Evolutionary conservation across 2,797 vertebrate genomes (phyloP).

Genomic region (Anabas testudineus): DNA sequence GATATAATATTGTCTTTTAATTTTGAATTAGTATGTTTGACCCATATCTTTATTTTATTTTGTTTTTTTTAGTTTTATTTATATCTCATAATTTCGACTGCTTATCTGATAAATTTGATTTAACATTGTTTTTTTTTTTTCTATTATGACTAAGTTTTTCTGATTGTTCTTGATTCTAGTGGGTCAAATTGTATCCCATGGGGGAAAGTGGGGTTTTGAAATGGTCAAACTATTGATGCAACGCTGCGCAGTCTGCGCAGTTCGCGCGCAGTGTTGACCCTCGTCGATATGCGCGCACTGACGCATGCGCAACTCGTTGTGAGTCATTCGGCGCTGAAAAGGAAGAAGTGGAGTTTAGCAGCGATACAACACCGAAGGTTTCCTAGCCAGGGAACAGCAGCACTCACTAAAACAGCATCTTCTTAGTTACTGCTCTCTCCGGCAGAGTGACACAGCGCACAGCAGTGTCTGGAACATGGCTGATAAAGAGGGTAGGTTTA

Average conservation of each 20-base stretch:
- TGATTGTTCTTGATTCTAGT: no score
- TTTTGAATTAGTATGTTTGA: no score
- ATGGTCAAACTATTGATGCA: background rate
- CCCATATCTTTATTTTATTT: no score
- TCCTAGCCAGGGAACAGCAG: background rate
- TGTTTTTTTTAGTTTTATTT: no score
- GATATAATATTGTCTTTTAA: no score
- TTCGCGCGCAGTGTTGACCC: constrained; percentile 5
- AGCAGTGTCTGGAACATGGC: constrained; percentile 66
- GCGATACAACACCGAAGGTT: background rate
- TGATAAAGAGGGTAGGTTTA: constrained; percentile 75
- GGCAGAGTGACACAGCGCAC: constrained; percentile 36
- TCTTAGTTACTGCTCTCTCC: constrained; percentile 6
- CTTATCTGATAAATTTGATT: no score
- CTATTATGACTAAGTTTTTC: no score
- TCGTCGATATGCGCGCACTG: no score
- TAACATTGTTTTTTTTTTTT: no score
- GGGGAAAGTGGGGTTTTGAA: background rate
- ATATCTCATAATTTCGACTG: no score
- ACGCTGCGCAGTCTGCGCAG: constrained; percentile 26
- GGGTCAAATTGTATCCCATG: no score
- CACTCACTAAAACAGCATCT: background rate
- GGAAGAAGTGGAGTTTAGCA: constrained; percentile 51
- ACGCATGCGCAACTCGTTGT: constrained; percentile 45
- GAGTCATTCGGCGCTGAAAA: constrained; percentile 69